Evolutionary conservation across 2,797 vertebrate species (phyloP), one percentile per base, ranked within the genome.

Genomic region (Phataginus tetradactyla): DNA sequence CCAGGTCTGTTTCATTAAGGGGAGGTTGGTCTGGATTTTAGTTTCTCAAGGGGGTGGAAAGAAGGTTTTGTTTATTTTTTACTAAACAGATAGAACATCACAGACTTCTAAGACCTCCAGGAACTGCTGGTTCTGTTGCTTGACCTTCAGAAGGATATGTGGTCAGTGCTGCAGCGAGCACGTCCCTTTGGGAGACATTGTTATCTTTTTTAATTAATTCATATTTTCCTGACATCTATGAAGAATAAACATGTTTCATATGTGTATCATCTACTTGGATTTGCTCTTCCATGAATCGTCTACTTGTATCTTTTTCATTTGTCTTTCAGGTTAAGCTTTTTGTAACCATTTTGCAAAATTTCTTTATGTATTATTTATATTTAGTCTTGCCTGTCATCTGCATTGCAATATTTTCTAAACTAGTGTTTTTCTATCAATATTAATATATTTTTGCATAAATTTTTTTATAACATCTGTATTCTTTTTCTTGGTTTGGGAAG

Each of bases 381-480:
- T 88, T 64, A 21, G 14, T 29, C 32, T 78, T 80, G 39, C 39
- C 23, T 37, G n/a, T 80, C 51, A 69, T 74, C 53, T 87, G 15
- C 34, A 80, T 51, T 87, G 14, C 34, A 63, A 1, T 94, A 92
- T 95, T 63, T 93, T 80, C 63, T 63, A 75, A 80, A 77, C 1
- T 85, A 13, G 4, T 71, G 4, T 84, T 45, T 63, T 14, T 49
- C n/a, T 79, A 49, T 74, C 11, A 69, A 69, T 9, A 20, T 90
- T 81, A 86, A 23, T 91, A 55, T 72, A 68, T 71, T 96, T 91
- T 87, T 68, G 4, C 11, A 83, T 86, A 32, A 91, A 77, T 45
- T 68, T 90, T 32, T 84, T 51, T 45, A 64, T 72, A 45, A 27
- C 2, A 10, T 74, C 0, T 69, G 9, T 17, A 37, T 79, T 71